phyloP scores from a whole-genome alignment of 2,888 invertebrate genomes.

The Caenorhabditis imperialis region DNA sequence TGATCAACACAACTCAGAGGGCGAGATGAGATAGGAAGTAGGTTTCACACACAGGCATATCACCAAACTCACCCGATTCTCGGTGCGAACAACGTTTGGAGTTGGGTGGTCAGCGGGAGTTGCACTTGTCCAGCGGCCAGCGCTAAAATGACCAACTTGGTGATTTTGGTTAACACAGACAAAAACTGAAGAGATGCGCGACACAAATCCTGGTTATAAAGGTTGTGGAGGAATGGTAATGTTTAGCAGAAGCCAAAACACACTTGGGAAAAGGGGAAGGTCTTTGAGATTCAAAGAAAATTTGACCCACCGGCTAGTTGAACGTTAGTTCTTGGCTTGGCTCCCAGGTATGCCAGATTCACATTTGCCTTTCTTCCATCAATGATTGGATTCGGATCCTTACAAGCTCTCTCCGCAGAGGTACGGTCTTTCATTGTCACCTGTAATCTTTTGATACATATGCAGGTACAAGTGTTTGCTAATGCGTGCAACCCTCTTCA shows the following conservation, averaged over 20 bases:
- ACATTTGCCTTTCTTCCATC: slow-evolving; percentile 98
- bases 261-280: slow-evolving; percentile 22
- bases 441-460: slow-evolving; percentile 81
- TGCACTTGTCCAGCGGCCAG: slow-evolving; percentile 66
- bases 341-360: slow-evolving; percentile 95
- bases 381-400: slow-evolving; percentile 97
- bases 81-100: slow-evolving; percentile 70
- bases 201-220: slow-evolving; percentile 39
- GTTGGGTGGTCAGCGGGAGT: slow-evolving; percentile 71
- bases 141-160: slow-evolving; percentile 65
- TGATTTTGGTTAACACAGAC: slow-evolving; percentile 50
- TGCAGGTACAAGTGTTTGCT: too few relatives aligned
- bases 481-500: slow-evolving; percentile 13
- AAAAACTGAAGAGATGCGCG: slow-evolving; percentile 48
- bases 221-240: slow-evolving; percentile 46
- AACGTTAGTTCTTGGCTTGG: slow-evolving; percentile 86
- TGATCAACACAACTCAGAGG: slow-evolving; percentile 35
- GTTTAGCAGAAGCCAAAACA: slow-evolving; percentile 55
- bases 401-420: slow-evolving; percentile 94
- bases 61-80: slow-evolving; percentile 64
- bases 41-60: slow-evolving; percentile 53
- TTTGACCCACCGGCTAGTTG: slow-evolving; percentile 71
- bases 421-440: slow-evolving; percentile 97
- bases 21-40: slow-evolving; percentile 30
- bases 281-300: slow-evolving; percentile 5